phyloP scores from a whole-genome alignment of 2,888 invertebrate genomes.

The Stramonita haemastoma region DNA sequence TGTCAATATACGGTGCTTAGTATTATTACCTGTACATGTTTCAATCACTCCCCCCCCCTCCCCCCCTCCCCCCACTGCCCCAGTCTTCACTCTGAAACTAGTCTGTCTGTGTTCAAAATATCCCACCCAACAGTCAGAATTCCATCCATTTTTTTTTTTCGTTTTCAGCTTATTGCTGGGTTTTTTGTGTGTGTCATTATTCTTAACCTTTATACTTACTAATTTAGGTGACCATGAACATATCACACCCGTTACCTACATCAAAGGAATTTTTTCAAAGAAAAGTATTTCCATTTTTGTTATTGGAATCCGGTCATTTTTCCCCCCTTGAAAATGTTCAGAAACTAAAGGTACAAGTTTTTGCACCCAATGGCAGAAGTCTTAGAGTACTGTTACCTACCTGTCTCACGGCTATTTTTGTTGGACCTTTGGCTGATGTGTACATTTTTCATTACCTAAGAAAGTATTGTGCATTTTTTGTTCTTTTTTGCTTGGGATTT shows the following conservation, averaged over 20 bases:
- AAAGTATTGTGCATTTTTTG: constrained; percentile 13
- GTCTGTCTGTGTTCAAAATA: not conserved
- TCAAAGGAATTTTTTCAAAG: not conserved
- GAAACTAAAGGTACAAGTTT: too few relatives aligned
- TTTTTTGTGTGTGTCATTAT: not conserved
- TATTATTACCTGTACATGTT: not conserved
- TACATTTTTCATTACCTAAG: not conserved
- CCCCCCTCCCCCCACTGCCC: not conserved
- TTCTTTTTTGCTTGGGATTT: too few relatives aligned
- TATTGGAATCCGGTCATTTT: too few relatives aligned
- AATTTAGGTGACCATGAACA: not conserved
- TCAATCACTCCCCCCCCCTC: not conserved
- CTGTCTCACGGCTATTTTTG: not conserved
- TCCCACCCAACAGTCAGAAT: constrained; percentile 21
- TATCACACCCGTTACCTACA: not conserved
- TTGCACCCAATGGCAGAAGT: not conserved
- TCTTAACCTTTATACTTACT: not conserved
- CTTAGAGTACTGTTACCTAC: too few relatives aligned
- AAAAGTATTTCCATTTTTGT: too few relatives aligned
- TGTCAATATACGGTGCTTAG: constrained; percentile 20
- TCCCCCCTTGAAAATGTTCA: too few relatives aligned
- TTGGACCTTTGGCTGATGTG: too few relatives aligned
- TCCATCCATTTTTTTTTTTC: constrained; percentile 7
- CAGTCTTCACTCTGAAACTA: not conserved
- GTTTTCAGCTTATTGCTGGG: not conserved